Base-by-base conservation (phyloP, 2,797 vertebrate genomes). In the Acanthopagrus latus region DNA sequence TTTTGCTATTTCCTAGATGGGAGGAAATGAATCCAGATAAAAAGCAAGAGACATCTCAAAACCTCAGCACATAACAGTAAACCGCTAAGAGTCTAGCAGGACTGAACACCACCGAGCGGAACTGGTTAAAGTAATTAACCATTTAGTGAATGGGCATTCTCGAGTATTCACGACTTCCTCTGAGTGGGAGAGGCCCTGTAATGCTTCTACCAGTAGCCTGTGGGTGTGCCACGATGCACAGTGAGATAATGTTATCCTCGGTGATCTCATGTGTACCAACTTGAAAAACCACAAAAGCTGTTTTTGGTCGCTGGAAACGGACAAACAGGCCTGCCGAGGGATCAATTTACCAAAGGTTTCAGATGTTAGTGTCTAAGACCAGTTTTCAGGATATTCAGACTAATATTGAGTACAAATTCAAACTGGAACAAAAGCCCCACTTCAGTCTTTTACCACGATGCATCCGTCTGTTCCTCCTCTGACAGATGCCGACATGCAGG, bases 171-270 rank as follows among this genome's bases (percentile, higher is more conserved):
- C 27, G 25, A 52, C 52, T 57, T 55, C 56, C 47, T 68, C 16
- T 47, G 63, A 52, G 17, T 27, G 63, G 67, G 50, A 50, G 56
- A 72, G 25, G 64, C 56, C 12, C 20, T 60, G 20, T 13, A n/a
- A 3, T 59, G n/a, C 74, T 21, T 23, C 17, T 12, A 46, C 50
- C 29, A 11, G 65, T 74, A 68, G 64, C 38, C 25, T 54, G 4
- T 44, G 69, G 68, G 57, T 63, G 63, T 72, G 73, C 25, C 64
- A 20, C 12, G 50, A 16, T 25, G 50, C 5, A 9, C 23, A 33
- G 14, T 48, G 25, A 77, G 20, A 77, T 56, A 44, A 62, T 23
- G 23, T 76, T 41, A 38, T 51, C 25, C 27, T 54, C 3, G 2
- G 3, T 18, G 17, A 59, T 25, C 38, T 43, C 64, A 41, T 7